Percentiles rank a stretch among this genome's conserved stretches.
Evolutionary conservation across 2,888 invertebrate species (phyloP).

Genomic region (Lutraria lutraria): DNA sequence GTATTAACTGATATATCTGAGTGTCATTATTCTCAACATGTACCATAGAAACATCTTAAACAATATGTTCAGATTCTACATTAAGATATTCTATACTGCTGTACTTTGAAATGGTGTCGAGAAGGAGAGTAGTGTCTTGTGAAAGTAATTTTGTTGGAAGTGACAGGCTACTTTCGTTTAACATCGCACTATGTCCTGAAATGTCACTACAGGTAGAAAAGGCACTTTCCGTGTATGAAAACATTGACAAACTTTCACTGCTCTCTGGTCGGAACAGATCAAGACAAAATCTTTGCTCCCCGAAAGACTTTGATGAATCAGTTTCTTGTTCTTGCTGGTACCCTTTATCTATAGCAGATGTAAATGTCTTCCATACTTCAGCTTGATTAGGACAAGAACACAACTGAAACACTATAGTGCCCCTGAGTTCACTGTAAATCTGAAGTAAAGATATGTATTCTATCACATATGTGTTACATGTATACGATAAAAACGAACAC

Average conservation of each 20-base stretch:
- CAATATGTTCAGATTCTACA: neutral
- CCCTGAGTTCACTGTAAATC: neutral
- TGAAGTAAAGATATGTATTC: neutral
- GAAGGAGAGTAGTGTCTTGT: neutral
- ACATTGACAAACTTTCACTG: neutral
- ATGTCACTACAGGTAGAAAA: neutral
- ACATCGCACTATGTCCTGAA: neutral
- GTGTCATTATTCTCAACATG: neutral
- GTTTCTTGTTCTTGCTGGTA: neutral
- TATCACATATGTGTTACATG: neutral
- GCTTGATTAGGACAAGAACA: neutral
- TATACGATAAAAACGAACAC: neutral
- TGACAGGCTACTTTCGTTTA: neutral
- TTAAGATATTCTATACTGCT: neutral
- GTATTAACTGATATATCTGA: neutral
- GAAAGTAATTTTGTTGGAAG: neutral
- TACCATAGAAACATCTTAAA: neutral
- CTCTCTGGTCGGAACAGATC: neutral
- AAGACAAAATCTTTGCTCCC: neutral
- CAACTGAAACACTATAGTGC: neutral
- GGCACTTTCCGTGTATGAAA: neutral
- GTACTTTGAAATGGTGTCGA: neutral
- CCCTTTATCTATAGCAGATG: neutral
- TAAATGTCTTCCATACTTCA: neutral
- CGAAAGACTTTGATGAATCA: neutral